Evolutionary conservation across 2,888 invertebrate species (phyloP).

Genomic region (Tupiocoris notatus): DNA sequence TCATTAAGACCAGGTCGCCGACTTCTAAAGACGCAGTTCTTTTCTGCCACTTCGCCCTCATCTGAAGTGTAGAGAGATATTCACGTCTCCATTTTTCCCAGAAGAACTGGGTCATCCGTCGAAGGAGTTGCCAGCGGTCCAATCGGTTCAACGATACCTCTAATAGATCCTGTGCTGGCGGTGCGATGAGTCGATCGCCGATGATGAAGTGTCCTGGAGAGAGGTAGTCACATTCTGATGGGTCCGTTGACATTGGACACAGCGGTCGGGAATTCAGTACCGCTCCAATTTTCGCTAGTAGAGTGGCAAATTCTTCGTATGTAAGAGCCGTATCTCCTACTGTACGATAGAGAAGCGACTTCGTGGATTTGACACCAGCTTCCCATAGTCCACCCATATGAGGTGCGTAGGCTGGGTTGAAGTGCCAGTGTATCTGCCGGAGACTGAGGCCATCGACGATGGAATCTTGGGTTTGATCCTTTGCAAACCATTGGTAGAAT

Average conservation of each 20-base stretch:
- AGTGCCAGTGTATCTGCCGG: conserved; percentile 43
- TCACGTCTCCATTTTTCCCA: conserved; percentile 50
- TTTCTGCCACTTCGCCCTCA: conserved; percentile 50
- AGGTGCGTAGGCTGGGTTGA: conserved; percentile 49
- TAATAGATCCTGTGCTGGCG: conserved; percentile 49
- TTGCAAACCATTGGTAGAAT: conserved; percentile 7
- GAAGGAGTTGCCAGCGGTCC: conserved; percentile 51
- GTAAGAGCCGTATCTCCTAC: conserved; percentile 48
- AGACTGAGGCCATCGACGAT: conserved; percentile 51
- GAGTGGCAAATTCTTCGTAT: conserved; percentile 51
- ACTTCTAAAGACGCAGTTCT: conserved; percentile 40
- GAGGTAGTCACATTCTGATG: conserved; percentile 48
- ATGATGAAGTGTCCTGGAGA: conserved; percentile 52
- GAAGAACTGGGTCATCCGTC: no score
- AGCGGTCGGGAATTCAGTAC: conserved; percentile 51
- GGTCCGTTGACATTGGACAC: conserved; percentile 49
- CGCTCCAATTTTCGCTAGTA: conserved; percentile 50
- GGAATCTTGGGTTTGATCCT: conserved; percentile 28
- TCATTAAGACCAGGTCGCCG: conserved; percentile 50
- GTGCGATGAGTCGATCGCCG: conserved; percentile 45
- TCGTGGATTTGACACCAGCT: conserved; percentile 51
- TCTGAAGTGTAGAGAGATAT: conserved; percentile 50
- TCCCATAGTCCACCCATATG: conserved; percentile 52
- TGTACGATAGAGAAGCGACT: conserved; percentile 49
- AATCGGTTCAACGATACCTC: conserved; percentile 46